Percentiles rank a stretch among this genome's conserved stretches.
These are phyloP conservation scores for Marmota monax DNA, from an alignment of 2,113 vertebrate genomes.

Conservation along the genomic window DNA sequence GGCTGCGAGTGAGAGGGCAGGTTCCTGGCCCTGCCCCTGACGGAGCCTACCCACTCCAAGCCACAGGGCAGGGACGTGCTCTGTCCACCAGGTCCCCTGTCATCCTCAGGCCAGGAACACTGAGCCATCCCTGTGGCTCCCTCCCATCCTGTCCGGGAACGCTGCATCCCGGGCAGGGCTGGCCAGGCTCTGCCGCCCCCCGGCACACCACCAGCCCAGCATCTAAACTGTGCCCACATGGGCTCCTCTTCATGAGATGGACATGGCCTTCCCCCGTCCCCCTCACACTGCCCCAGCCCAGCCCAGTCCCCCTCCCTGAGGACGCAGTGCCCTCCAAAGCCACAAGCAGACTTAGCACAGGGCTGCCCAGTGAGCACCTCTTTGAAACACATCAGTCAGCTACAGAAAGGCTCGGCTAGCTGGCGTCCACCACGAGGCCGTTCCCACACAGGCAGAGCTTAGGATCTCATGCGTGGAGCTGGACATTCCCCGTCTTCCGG, in stretches of 20 bases:
- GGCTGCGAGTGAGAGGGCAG: not conserved
- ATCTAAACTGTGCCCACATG: fast-evolving
- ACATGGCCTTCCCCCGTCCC: not conserved
- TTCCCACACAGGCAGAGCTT: not conserved
- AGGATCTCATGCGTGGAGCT: fast-evolving
- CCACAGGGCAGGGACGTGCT: not conserved
- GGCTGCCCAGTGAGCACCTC: fast-evolving
- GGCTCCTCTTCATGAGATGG: not conserved
- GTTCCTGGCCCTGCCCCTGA: fast-evolving
- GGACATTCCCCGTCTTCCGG: too few species aligned
- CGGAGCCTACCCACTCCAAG: fast-evolving
- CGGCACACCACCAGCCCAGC: fast-evolving
- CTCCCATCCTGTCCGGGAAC: fast-evolving
- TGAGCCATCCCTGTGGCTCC: fast-evolving
- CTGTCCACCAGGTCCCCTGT: not conserved
- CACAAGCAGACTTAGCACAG: too few species aligned
- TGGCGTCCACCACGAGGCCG: too few species aligned
- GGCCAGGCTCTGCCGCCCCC: not conserved
- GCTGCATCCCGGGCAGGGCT: fast-evolving
- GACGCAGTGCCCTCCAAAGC: fast-evolving
- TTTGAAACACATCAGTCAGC: not conserved
- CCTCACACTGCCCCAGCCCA: not conserved
- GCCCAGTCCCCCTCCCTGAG: fast-evolving
- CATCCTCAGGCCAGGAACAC: fast-evolving
- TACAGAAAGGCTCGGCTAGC: not conserved